Conservation (phyloP, 2,113 vertebrate genomes). For the Albula glossodonta region DNA sequence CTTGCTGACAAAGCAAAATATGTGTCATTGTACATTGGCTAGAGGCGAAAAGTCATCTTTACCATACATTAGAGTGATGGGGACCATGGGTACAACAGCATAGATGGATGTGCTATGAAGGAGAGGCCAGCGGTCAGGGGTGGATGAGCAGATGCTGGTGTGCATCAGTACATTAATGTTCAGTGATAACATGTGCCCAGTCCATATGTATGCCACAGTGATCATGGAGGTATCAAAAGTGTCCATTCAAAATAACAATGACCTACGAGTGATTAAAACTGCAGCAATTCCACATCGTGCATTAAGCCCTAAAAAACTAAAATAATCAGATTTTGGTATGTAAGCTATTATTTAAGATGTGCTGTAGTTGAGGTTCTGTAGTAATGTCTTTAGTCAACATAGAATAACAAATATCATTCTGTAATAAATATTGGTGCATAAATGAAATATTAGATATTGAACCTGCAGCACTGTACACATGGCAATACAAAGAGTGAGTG, state of each 20-base stretch:
- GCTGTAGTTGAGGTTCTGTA: background rate
- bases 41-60: background rate
- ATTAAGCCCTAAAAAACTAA: background rate
- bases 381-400: background rate
- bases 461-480: background rate
- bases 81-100: background rate
- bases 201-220: background rate
- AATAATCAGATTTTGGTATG: background rate
- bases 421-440: background rate
- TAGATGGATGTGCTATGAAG: background rate
- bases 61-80: background rate
- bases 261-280: background rate
- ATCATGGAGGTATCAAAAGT: background rate
- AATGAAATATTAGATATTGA: background rate
- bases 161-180: conserved; percentile 19
- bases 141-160: conserved; percentile 15
- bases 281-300: background rate
- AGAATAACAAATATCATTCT: background rate
- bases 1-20: too few relatives aligned
- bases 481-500: background rate
- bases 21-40: background rate
- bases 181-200: background rate
- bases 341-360: background rate
- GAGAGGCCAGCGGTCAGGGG: background rate
- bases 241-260: background rate